Conservation (phyloP, 1,140 invertebrate species). For the Tetramorium alpestre region DNA sequence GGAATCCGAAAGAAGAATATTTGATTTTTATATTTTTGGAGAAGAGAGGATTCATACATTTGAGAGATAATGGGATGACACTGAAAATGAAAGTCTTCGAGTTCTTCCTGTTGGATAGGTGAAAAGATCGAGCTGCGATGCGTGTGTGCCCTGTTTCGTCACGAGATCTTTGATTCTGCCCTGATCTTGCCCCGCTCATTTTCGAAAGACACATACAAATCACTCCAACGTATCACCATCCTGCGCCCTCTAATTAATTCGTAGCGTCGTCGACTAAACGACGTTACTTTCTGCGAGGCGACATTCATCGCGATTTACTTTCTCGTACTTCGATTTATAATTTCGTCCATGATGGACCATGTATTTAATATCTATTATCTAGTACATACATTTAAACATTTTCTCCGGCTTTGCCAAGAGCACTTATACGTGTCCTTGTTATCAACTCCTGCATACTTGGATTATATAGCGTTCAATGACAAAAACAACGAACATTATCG, state of each 20-base stretch:
- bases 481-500: constrained; percentile 14
- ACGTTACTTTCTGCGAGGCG: constrained; percentile 71
- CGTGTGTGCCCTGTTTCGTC: constrained; percentile 77
- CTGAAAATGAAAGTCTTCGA: neutral
- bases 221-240: constrained; percentile 78
- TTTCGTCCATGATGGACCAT: neutral
- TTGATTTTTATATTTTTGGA: neutral
- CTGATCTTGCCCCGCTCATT: constrained; percentile 73
- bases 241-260: constrained; percentile 75
- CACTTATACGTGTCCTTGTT: neutral
- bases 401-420: neutral
- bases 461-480: neutral
- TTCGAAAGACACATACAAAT: constrained; percentile 80
- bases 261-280: constrained; percentile 78
- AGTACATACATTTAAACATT: neutral
- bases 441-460: neutral
- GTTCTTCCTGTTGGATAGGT: neutral
- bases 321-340: neutral
- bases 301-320: constrained; percentile 55
- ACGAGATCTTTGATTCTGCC: constrained; percentile 61
- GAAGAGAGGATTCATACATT: neutral
- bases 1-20: neutral
- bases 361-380: neutral
- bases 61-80: neutral
- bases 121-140: constrained; percentile 71